Base-by-base conservation (phyloP, 2,888 invertebrate species). In the Seira musarum region DNA sequence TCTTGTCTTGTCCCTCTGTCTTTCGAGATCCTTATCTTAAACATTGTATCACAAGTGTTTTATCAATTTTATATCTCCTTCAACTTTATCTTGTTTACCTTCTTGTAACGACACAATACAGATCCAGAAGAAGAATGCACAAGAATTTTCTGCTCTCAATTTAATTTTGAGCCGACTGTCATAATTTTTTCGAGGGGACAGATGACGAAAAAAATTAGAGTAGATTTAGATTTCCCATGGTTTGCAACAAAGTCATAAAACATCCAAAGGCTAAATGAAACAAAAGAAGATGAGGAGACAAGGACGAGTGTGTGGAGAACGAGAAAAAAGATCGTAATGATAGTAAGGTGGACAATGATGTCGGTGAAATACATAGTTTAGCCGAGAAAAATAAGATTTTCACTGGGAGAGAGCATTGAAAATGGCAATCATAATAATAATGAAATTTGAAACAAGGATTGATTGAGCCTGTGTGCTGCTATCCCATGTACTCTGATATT, bases 61-160 rank as follows among this genome's bases (percentile, higher is more conserved):
- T 74, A 74, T 74, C 66, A 65, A 67, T 60, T 66, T 74, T 74
- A 74, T 49, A 74, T 74, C 74, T 66, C 53, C 64, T 66, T 67
- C 74, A 60, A 60, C 57, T 35, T 66, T 60, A 60, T 60, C 24
- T 17, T 61, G 46, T 64, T 30, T 72, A 60, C 25, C 22, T 53
- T 19, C 68, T n/a, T 49, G 64, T 40, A 60, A 19, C 49, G 21
- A 60, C 24, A 60, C 53, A 60, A 30, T 53, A 53, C 57, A 68
- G 22, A 35, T 70, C 60, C 60, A 60, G 60, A 21, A 22, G 22
- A 60, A 21, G 10, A 60, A 22, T 60, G n/a, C n/a, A 22, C 3
- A 53, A 53, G 53, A 53, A 60, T 60, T 21, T 17, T 60, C 22
- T 60, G 60, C 19, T 60, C 60, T 60, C 19, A 60, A 60, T 60